phyloP scores from a whole-genome alignment of 2,888 invertebrate species.

The Spilarctia lutea region DNA sequence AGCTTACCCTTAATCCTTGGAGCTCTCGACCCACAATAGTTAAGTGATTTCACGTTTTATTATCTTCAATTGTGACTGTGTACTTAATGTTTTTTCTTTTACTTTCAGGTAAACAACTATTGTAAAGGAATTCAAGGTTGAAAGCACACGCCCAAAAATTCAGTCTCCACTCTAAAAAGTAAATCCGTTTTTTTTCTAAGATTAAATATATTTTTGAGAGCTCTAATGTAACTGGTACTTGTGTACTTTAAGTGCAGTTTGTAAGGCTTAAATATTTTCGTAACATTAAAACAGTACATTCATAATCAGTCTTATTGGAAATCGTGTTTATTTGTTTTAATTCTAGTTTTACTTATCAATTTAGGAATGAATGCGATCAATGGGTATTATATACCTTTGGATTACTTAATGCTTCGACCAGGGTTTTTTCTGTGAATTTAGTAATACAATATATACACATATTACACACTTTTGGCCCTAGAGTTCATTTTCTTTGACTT shows the following conservation, averaged over 20 bases:
- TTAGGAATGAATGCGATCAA: not conserved
- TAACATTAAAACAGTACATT: not conserved
- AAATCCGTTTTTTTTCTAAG: slow-evolving; percentile 1
- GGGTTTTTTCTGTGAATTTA: not conserved
- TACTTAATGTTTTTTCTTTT: slow-evolving; percentile 52
- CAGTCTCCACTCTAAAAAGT: slow-evolving; percentile 33
- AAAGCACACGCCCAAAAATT: slow-evolving; percentile 37
- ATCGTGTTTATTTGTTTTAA: not conserved
- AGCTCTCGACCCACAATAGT: slow-evolving; percentile 55
- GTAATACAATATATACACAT: too few relatives aligned
- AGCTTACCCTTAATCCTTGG: slow-evolving; percentile 53
- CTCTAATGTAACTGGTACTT: too few relatives aligned
- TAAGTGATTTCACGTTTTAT: slow-evolving; percentile 61
- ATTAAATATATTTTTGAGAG: too few relatives aligned
- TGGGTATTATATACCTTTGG: not conserved
- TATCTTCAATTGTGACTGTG: slow-evolving; percentile 24
- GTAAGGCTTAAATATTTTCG: not conserved
- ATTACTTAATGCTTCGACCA: not conserved
- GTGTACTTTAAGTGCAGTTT: not conserved
- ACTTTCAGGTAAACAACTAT: slow-evolving; percentile 64
- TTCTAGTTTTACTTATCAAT: not conserved
- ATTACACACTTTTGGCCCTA: not conserved
- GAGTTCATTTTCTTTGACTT: not conserved
- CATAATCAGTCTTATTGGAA: not conserved
- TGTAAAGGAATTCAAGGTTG: slow-evolving; percentile 44